Base-by-base conservation (phyloP, 2,113 vertebrate genomes). In the Psittacara wagleri region DNA sequence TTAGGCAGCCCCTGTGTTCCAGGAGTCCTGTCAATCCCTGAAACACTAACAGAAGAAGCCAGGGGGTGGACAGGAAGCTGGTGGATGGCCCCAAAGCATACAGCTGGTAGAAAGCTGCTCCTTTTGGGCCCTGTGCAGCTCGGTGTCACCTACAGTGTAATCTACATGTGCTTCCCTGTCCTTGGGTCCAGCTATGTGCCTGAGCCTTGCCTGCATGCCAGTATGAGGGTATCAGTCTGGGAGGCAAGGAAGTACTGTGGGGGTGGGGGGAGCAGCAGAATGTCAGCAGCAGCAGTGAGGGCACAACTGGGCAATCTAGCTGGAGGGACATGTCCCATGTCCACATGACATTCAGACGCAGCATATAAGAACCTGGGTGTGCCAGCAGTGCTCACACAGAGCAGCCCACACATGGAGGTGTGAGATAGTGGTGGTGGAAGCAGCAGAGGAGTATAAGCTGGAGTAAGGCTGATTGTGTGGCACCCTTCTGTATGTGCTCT, bases 311-410 rank as follows among this genome's bases (percentile, higher is more conserved):
- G 52, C 22, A 54, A 24, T 9, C n/a, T 63, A 86, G 64, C 48
- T 61, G 79, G 6, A 24, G 54, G 57, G 83, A 86, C 67, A 33
- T 2, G 1, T 68, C 49, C 31, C 55, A 59, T 6, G 57, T 24
- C 31, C 43, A 11, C 13, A 15, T 1, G 13, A 67, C 33, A 67
- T 24, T 41, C n/a, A 19, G n/a, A 72, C 17, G 46, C 27, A 67
- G 82, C 28, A 44, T 18, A 7, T 17, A 59, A 67, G 52, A 64
- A 57, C 23, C 59, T 33, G 72, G 80, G 37, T 44, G 67, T 52
- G 79, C 44, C 5, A 0, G 79, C 70, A 88, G 63, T 0, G 33
- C 57, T 82, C 13, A 3, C 0, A 0, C 3, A 29, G 63, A 86
- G 48, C 88, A 81, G 35, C 81, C 51, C 22, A 63, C 51, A 17